Evolutionary conservation across 2,888 invertebrate genomes (phyloP).

Genomic region (Tenthredo livida): DNA sequence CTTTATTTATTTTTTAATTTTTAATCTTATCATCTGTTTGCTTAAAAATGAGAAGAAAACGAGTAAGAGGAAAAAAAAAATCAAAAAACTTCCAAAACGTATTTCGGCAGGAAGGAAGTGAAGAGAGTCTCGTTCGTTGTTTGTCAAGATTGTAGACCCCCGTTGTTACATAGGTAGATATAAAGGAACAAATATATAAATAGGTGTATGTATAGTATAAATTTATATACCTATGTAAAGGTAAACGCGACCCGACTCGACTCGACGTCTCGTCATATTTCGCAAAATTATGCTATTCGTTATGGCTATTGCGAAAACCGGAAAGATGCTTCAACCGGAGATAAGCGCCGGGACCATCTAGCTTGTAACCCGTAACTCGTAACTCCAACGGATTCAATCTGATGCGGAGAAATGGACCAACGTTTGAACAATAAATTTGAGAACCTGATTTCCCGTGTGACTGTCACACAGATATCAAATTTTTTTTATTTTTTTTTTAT

Average conservation of each 20-base stretch:
- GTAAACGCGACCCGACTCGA: background rate
- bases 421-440: slow-evolving; percentile 7
- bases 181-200: background rate
- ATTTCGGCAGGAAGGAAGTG: background rate
- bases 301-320: slow-evolving; percentile 11
- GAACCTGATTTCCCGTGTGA: slow-evolving; percentile 33
- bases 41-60: background rate
- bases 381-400: slow-evolving; percentile 23
- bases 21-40: background rate
- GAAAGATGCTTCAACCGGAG: slow-evolving; percentile 24
- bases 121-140: background rate
- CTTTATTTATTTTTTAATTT: background rate
- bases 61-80: background rate
- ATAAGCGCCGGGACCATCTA: background rate
- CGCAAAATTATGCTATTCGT: background rate
- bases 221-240: background rate
- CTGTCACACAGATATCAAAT: background rate
- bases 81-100: background rate
- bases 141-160: slow-evolving; percentile 3
- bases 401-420: background rate
- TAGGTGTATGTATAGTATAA: background rate
- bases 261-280: slow-evolving; percentile 16
- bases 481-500: background rate
- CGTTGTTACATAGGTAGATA: background rate
- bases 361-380: background rate